A percentile compares a stretch with the other conserved stretches of the same genome.
Evolutionary conservation across 2,888 invertebrate species (phyloP).

Genomic region (Mactromeris polynyma): DNA sequence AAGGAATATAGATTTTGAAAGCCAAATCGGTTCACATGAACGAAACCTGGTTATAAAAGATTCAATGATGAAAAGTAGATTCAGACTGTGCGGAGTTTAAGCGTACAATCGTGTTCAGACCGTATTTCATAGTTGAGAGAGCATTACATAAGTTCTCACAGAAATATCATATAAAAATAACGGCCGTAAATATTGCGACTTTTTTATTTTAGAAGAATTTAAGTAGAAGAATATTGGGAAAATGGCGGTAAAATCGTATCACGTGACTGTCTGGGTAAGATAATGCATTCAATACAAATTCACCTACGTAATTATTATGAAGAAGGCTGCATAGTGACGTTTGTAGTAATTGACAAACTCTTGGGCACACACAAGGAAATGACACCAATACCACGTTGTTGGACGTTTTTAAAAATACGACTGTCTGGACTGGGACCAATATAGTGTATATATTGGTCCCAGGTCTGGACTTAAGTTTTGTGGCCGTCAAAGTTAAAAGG

Average conservation of each 20-base stretch:
- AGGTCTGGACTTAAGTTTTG: neutral
- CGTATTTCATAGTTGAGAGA: neutral
- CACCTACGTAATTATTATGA: neutral
- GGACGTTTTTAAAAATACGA: neutral
- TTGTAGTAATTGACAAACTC: neutral
- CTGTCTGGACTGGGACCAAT: neutral
- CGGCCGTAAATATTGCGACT: neutral
- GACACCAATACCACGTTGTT: neutral
- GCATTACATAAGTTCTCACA: neutral
- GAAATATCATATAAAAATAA: constrained; percentile 5
- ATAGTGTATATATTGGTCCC: neutral
- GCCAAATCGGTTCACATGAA: neutral
- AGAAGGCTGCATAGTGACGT: neutral
- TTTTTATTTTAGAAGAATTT: neutral
- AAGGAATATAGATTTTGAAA: neutral
- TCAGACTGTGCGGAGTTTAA: neutral
- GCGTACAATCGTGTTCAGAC: neutral
- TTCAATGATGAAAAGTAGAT: neutral
- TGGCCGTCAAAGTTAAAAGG: neutral
- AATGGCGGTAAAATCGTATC: neutral
- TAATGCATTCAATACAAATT: neutral
- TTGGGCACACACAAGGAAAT: neutral
- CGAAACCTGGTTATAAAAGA: neutral
- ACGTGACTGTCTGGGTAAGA: neutral
- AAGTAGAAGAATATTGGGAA: neutral